A percentile compares a stretch with the other conserved stretches of the same genome.
Conservation (phyloP, 2,797 vertebrate genomes). For the Taeniopygia guttata region DNA sequence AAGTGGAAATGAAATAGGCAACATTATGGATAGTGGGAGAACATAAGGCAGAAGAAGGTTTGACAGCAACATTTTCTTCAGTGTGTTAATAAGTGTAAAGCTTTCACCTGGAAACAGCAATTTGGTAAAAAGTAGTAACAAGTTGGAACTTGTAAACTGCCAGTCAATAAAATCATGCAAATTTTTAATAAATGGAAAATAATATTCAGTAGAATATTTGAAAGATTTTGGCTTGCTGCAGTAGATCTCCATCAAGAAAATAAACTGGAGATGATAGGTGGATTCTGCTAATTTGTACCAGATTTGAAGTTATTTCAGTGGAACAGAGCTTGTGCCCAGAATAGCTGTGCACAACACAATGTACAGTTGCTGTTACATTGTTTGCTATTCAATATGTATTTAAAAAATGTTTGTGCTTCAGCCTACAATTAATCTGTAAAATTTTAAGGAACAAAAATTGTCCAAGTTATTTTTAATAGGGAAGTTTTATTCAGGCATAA, state of each 20-base stretch:
- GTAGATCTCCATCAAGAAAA: neutral
- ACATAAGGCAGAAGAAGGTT: neutral
- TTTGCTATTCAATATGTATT: slow-evolving; percentile 5
- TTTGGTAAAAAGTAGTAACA: neutral
- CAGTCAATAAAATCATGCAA: neutral
- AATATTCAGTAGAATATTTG: neutral
- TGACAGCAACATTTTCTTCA: neutral
- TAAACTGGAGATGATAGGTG: neutral
- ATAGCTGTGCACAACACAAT: neutral
- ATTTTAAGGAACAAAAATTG: slow-evolving; percentile 21
- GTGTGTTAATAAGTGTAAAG: neutral
- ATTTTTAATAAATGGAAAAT: slow-evolving; percentile 9
- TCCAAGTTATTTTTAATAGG: slow-evolving; percentile 39
- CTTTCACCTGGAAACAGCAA: neutral
- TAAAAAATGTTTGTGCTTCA: slow-evolving; percentile 15
- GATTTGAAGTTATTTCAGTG: neutral
- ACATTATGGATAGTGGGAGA: neutral
- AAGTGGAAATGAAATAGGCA: neutral
- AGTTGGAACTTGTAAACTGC: neutral
- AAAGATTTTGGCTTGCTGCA: neutral
- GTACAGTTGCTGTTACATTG: neutral
- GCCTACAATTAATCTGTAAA: slow-evolving; percentile 20
- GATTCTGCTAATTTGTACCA: neutral
- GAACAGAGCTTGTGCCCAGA: neutral
- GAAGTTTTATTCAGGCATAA: neutral